phyloP scores from a whole-genome alignment of 2,113 vertebrate genomes.

The Micronycteris hirsuta region DNA sequence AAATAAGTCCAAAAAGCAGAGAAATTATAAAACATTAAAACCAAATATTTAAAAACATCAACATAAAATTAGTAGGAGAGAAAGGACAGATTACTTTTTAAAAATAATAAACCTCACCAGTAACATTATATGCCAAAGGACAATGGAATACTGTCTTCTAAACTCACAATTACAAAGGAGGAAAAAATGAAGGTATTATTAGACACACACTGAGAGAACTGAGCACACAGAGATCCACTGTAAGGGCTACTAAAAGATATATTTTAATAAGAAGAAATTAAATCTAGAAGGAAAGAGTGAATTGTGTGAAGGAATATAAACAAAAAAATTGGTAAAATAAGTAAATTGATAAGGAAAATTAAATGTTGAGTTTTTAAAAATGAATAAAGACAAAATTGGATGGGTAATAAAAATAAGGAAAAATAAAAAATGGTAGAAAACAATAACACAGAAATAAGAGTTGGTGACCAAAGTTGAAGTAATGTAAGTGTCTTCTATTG shows the following conservation, averaged over 20 bases:
- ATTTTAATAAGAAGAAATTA: background rate
- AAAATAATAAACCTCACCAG: background rate
- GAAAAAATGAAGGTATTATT: background rate
- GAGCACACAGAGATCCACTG: background rate
- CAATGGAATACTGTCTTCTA: background rate
- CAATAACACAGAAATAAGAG: background rate
- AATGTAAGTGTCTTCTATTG: background rate
- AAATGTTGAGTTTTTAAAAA: background rate
- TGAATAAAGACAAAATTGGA: background rate
- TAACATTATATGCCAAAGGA: background rate
- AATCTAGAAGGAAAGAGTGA: background rate
- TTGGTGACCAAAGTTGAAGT: background rate
- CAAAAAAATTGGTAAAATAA: background rate
- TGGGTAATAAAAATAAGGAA: background rate
- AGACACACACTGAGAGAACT: background rate
- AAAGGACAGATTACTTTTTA: background rate
- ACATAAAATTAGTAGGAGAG: background rate
- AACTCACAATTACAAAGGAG: background rate
- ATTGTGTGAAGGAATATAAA: background rate
- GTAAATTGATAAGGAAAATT: background rate
- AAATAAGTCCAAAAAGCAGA: background rate
- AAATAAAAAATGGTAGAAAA: background rate
- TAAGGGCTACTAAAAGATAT: background rate
- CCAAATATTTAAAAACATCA: background rate
- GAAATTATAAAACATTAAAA: constrained; percentile 2